These are phyloP conservation scores for Schizopygopsis malacanthus DNA, from an alignment of 2,797 vertebrate genomes.

Conservation along the genomic window DNA sequence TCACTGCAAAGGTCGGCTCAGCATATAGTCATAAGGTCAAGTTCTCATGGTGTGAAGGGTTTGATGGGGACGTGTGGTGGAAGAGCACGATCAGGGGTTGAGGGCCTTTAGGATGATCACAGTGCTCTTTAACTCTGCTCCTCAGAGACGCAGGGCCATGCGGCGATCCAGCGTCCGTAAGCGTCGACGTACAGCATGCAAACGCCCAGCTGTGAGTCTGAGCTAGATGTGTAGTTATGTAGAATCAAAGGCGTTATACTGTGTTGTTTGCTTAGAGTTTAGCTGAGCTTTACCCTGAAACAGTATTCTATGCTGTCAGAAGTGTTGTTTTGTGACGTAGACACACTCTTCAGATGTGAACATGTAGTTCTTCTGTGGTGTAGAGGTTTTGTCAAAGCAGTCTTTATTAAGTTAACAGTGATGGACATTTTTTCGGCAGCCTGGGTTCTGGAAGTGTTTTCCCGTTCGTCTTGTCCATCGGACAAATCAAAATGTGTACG, in stretches of 20 bases:
- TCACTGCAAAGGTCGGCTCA: constrained; percentile 1
- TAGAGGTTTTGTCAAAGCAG: not conserved
- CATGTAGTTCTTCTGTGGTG: not conserved
- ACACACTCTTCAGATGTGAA: not conserved
- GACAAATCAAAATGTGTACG: not conserved
- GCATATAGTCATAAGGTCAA: constrained; percentile 9
- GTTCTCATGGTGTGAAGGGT: constrained; percentile 44
- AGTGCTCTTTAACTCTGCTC: constrained; percentile 46
- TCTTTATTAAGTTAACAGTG: not conserved
- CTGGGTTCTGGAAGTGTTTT: not conserved
- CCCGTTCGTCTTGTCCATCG: not conserved
- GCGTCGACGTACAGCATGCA: constrained; percentile 28
- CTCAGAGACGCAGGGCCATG: constrained; percentile 72
- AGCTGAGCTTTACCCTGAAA: not conserved
- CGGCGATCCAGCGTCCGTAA: not conserved
- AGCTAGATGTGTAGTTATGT: not conserved
- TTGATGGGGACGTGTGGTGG: constrained; percentile 12
- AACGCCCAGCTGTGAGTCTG: constrained; percentile 53
- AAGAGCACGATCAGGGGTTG: constrained; percentile 27
- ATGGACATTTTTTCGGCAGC: not conserved
- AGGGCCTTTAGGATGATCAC: constrained; percentile 25
- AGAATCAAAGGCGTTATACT: not conserved
- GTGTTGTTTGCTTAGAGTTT: not conserved
- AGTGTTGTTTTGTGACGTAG: not conserved
- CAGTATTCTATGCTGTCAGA: not conserved